phyloP scores from a whole-genome alignment of 2,888 invertebrate species.

The Phyllotreta cruciferae region DNA sequence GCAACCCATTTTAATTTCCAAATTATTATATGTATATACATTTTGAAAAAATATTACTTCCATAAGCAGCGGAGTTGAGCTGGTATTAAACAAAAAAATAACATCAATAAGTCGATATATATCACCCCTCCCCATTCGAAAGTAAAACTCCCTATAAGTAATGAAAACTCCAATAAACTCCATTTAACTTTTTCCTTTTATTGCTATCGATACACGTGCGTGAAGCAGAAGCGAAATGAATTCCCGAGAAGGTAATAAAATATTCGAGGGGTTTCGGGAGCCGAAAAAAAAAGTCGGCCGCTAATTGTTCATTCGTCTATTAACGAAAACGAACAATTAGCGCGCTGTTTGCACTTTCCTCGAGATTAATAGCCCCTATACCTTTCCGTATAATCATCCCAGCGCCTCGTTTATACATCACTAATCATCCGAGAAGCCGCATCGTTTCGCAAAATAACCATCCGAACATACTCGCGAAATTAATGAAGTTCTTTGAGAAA shows the following conservation, averaged over 20 bases:
- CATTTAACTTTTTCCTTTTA: conserved; percentile 25
- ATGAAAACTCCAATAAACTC: conserved; percentile 30
- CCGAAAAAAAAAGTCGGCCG: too few species aligned
- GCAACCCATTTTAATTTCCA: too few species aligned
- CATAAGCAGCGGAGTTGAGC: too few species aligned
- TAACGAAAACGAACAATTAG: too few species aligned
- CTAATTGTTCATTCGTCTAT: too few species aligned
- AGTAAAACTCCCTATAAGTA: conserved; percentile 5
- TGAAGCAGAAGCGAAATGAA: conserved; percentile 23
- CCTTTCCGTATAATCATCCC: conserved; percentile 3
- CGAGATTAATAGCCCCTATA: conserved; percentile 2
- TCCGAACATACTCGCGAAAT: conserved; percentile 17
- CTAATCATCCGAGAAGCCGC: conserved; percentile 16
- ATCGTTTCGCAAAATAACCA: conserved; percentile 12
- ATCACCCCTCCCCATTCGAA: too few species aligned
- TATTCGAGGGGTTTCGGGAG: conserved; percentile 4
- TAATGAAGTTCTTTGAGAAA: conserved; percentile 21
- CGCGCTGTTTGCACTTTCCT: conserved; percentile 1
- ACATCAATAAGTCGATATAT: too few species aligned
- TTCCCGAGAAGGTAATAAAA: conserved; percentile 23
- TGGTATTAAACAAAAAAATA: too few species aligned
- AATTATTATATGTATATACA: too few species aligned
- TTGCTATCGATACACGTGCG: conserved; percentile 26
- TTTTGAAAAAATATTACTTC: too few species aligned
- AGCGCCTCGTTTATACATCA: conserved; percentile 7